Evolutionary conservation across 2,888 invertebrate species (phyloP), one percentile per base, ranked within the genome.

Genomic region (Diarsia brunnea): DNA sequence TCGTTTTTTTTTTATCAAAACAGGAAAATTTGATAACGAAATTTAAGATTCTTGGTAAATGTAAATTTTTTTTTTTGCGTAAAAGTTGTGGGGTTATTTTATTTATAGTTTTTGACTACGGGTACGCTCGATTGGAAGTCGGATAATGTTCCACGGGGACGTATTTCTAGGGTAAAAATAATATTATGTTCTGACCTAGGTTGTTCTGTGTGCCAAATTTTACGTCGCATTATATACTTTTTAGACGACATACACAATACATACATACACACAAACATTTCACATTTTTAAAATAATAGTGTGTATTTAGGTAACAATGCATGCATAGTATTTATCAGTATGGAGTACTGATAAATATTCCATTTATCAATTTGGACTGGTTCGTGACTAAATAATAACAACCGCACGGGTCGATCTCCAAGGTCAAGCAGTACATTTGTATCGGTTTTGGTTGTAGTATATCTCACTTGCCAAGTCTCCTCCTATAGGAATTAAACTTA

Each of bases 21-120:
- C 58, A 80, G 68, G 80, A 65, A 61, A 71, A 49, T 73, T 43
- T 3, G n/a, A 49, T 21, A 43, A 16, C 12, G 1, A 73, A 49
- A 43, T n/a, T 1, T 10, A 21, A 16, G 10, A 69, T 45, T 69
- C 14, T 60, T 45, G 11, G 43, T 21, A 21, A 43, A 14, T 1
- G 12, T 38, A 53, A 38, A 16, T 2, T 24, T 58, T 14, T 58
- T 14, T 58, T 63, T 24, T 49, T 21, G 14, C 5, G 5, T 27
- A 5, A 16, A 45, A 10, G 14, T 43, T n/a, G 63, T 51, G 12
- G n/a, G 53, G 5, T 24, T 53, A n/a, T 12, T 19, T 0, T 4
- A n/a, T 53, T 53, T 24, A 24, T 53, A 12, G 24, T 2, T 53
- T n/a, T 11, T 53, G 38, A 0, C n/a, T 8, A 4, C 4, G n/a